A percentile compares a stretch with the other conserved stretches of the same genome.
phyloP scores from a whole-genome alignment of 1,140 invertebrate genomes.

The Leucophenga varia region DNA sequence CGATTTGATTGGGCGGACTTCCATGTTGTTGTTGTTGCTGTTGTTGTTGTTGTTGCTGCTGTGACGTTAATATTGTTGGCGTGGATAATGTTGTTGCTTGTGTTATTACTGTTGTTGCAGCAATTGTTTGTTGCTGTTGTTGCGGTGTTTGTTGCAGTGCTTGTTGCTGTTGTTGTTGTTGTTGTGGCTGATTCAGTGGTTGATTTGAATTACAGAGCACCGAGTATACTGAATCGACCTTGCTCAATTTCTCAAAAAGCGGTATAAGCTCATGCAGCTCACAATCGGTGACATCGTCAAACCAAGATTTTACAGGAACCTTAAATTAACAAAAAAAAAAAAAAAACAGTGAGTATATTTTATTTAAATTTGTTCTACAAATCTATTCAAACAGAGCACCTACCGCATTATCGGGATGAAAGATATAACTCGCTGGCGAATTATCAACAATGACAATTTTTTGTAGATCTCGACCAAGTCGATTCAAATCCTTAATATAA shows the following conservation, averaged over 20 bases:
- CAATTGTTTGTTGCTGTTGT: constrained; percentile 50
- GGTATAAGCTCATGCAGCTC: constrained; percentile 94
- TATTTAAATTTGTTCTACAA: too few species aligned
- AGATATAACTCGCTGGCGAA: constrained; percentile 99
- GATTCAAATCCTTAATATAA: constrained; percentile 99
- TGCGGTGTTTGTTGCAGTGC: constrained; percentile 39
- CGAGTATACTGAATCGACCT: constrained; percentile 91
- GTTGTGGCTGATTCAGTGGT: constrained; percentile 66
- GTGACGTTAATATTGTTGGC: constrained; percentile 46
- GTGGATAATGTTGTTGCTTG: constrained; percentile 51
- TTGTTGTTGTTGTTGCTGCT: constrained; percentile 27
- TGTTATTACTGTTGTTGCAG: constrained; percentile 55
- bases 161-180: constrained; percentile 38
- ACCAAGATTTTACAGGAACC: constrained; percentile 97
- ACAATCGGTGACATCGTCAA: constrained; percentile 94
- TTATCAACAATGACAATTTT: constrained; percentile 99
- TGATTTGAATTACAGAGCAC: constrained; percentile 86
- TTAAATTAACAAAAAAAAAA: constrained; percentile 55
- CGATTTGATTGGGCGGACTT: constrained; percentile 55
- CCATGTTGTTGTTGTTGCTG: constrained; percentile 30
- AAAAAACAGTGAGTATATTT: too few species aligned
- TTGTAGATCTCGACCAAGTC: constrained; percentile 92
- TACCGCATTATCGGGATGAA: constrained; percentile 99
- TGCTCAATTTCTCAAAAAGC: constrained; percentile 92
- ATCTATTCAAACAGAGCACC: constrained; percentile 59